Base-by-base conservation (phyloP, 2,113 vertebrate genomes). In the Myotis lucifugus region DNA sequence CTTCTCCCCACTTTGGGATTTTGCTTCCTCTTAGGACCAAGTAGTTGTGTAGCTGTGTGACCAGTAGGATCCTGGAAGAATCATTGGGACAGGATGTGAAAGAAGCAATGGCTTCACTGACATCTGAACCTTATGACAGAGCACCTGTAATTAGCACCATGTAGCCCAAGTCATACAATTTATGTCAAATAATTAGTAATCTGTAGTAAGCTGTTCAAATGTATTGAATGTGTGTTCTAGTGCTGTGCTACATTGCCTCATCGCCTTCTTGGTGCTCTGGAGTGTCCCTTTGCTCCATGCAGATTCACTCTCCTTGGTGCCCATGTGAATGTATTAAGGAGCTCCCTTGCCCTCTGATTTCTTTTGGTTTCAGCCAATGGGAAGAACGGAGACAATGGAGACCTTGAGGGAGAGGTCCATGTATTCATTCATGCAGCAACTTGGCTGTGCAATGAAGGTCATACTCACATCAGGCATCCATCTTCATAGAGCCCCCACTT, bases 141-240 rank as follows among this genome's bases (percentile, higher is more conserved):
- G 21, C 10, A 37, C 29, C 54, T 19, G 9, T 2, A 8, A 5
- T 52, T 50, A 12, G 50, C 4, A 4, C 0, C 3, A 0, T 40
- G 32, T 52, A 42, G 27, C 18, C 14, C 64, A 83, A 46, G 7
- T 50, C 29, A 8, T 64, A 14, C 12, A 23, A 12, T 73, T 64
- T 59, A 59, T 54, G 19, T 32, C 29, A 77, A 70, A 46, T 18
- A 29, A 46, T 25, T 48, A 3, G 15, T 11, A 18, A 67, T 25
- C 23, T 0, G 2, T 0, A 79, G 27, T 14, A 37, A 54, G 19
- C 37, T 48, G 13, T 52, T 19, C 5, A 3, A 18, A 0, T 6
- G 21, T 0, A 13, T 1, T 2, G 27, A 70, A 21, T 0, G 17
- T 8, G 2, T 84, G 37, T 3, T 59, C 73, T 50, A 34, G 32